Evolutionary conservation across 1,140 invertebrate genomes (phyloP), one percentile per base, ranked within the genome.

Genomic region (Melanaphis sacchari): DNA sequence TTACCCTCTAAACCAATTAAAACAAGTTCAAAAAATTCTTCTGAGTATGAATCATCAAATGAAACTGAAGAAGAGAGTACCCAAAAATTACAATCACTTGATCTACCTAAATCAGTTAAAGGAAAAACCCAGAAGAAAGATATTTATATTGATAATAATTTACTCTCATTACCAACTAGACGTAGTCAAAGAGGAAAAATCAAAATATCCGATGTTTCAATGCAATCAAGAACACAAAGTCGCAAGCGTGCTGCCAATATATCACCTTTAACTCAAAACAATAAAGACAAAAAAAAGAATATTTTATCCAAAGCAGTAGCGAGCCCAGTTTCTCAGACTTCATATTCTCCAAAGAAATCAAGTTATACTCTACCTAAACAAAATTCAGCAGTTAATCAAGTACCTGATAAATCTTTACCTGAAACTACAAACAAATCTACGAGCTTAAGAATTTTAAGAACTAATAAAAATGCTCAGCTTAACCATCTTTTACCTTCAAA

Each of bases 1-100:
- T 36, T 82, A 92, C 76, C 43, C 15, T 84, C 91, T 52, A 54
- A 93, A 38, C 91, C 43, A 31, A 41, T 52, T 41, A 82, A 92
- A 31, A 82, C 41, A 18, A 82, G 18, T 81, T 7, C 41, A 82
- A 84, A 43, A 15, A 43, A 91, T 76, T 43, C 66, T 91, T 91
- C 90, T 36, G 90, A 92, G 11, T 38, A 82, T 92, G 76, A 92
- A 82, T 46, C 66, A 31, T 24, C 9, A 36, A 92, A 21, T 84
- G 54, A 91, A 49, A 43, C 1, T 2, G 43, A 82, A 76, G 76
- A 92, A 76, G 76, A 92, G 11, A 49, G 11, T 40, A 49, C 26
- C 24, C n/a, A 46, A 46, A 91, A 91, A 76, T 40, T 18, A 49
- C 21, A 43, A 49, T 9, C 26, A 22, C 1, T 36, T 49, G 1